These are phyloP conservation scores for Symphodus melops DNA, from an alignment of 2,113 vertebrate species.

Conservation along the genomic window DNA sequence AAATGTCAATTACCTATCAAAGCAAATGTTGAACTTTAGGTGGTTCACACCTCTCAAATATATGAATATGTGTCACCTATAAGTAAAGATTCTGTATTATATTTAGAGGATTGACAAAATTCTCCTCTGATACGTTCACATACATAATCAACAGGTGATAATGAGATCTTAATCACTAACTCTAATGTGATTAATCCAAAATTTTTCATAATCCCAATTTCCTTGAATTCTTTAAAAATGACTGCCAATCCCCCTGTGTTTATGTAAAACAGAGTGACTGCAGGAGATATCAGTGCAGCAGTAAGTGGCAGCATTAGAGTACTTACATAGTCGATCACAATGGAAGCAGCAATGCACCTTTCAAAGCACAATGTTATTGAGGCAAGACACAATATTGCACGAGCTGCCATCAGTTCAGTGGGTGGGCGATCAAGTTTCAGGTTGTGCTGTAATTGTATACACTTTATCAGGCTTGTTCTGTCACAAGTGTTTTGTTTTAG, in stretches of 20 bases:
- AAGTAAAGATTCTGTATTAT: too few species aligned
- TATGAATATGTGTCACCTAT: background rate
- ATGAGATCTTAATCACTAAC: background rate
- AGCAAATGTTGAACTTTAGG: too few species aligned
- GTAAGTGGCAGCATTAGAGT: conserved; percentile 75
- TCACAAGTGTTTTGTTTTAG: conserved; percentile 78
- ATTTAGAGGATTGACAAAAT: background rate
- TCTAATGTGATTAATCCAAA: conserved; percentile 7
- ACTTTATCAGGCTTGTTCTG: conserved; percentile 72
- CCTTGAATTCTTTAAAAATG: conserved; percentile 12
- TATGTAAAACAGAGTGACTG: conserved; percentile 36
- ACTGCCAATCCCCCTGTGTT: conserved; percentile 43
- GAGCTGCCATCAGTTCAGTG: conserved; percentile 60
- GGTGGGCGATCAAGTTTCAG: conserved; percentile 70
- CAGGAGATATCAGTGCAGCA: conserved; percentile 56
- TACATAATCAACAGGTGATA: background rate
- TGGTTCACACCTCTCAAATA: background rate
- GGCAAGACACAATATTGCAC: conserved; percentile 68
- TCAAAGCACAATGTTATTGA: conserved; percentile 70
- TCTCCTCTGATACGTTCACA: background rate
- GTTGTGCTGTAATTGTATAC: conserved; percentile 74
- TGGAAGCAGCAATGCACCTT: conserved; percentile 66
- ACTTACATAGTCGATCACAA: conserved; percentile 78
- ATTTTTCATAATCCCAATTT: background rate
- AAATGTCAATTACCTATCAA: too few species aligned